Evolutionary conservation across 2,888 invertebrate genomes (phyloP).

Genomic region (Allophyes oxyacanthae): DNA sequence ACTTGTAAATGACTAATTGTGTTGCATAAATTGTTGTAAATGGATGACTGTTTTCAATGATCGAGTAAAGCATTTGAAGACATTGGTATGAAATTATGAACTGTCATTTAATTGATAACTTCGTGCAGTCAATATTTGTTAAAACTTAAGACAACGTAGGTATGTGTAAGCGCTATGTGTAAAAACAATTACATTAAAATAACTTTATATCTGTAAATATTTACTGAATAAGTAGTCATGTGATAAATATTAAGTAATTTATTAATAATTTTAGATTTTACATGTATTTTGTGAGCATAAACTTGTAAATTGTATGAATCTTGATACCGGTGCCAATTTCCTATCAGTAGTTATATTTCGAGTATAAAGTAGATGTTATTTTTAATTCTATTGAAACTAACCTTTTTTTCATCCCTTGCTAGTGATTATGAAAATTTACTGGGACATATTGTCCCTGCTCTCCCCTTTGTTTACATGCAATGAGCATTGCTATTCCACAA

Average conservation of each 20-base stretch:
- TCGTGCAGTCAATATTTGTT: slow-evolving; percentile 37
- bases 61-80: slow-evolving; percentile 17
- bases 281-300: slow-evolving; percentile 67
- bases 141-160: slow-evolving; percentile 10
- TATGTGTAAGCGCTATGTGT: slow-evolving; percentile 57
- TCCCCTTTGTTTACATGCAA: background rate
- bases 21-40: background rate
- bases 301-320: slow-evolving; percentile 61
- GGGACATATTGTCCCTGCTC: slow-evolving; percentile 8
- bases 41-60: no score
- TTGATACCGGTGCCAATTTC: slow-evolving; percentile 78
- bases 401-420: slow-evolving; percentile 2
- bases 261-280: slow-evolving; percentile 77
- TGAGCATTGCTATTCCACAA: no score
- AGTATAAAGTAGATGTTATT: slow-evolving; percentile 44
- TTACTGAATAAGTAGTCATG: slow-evolving; percentile 74
- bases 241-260: slow-evolving; percentile 83
- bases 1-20: background rate
- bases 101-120: slow-evolving; percentile 40
- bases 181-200: slow-evolving; percentile 57
- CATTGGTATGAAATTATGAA: slow-evolving; percentile 26
- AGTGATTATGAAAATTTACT: slow-evolving; percentile 10
- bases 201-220: slow-evolving; percentile 68
- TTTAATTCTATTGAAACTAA: slow-evolving; percentile 12
- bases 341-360: slow-evolving; percentile 60